Conservation (phyloP, 2,113 vertebrate genomes). For the Neolamprologus brichardi region DNA sequence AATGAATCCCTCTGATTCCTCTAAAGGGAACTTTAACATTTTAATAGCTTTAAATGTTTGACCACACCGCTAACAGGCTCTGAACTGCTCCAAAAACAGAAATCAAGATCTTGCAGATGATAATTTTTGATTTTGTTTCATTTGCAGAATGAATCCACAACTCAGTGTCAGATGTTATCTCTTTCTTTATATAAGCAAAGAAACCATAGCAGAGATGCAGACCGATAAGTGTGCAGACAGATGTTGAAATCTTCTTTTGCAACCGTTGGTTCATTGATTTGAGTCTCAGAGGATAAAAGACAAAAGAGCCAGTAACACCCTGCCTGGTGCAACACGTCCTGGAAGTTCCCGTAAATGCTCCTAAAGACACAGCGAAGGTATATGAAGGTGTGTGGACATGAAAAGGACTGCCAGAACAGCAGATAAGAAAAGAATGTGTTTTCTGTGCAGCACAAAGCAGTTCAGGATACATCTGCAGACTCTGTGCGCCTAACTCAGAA, state of each 20-base stretch:
- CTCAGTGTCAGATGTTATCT: neutral
- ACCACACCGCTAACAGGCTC: neutral
- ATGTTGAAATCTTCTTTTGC: neutral
- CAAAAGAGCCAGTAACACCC: neutral
- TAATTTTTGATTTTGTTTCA: neutral
- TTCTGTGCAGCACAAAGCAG: neutral
- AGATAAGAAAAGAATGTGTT: neutral
- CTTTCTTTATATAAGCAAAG: neutral
- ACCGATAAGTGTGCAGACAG: neutral
- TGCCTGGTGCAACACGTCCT: conserved; percentile 1
- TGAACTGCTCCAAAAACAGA: neutral
- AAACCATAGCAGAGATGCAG: neutral
- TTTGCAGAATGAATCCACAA: neutral
- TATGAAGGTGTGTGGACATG: neutral
- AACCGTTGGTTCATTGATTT: neutral
- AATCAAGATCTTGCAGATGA: neutral
- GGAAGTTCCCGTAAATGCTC: conserved; percentile 28
- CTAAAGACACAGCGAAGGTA: neutral
- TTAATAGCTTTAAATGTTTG: neutral
- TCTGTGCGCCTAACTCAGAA: neutral
- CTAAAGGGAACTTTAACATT: neutral
- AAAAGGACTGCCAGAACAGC: neutral
- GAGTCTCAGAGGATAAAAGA: neutral
- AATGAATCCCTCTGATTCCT: neutral
- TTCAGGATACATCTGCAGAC: neutral